Base-by-base conservation (phyloP, 2,888 invertebrate genomes). In the Branchellion lobata region DNA sequence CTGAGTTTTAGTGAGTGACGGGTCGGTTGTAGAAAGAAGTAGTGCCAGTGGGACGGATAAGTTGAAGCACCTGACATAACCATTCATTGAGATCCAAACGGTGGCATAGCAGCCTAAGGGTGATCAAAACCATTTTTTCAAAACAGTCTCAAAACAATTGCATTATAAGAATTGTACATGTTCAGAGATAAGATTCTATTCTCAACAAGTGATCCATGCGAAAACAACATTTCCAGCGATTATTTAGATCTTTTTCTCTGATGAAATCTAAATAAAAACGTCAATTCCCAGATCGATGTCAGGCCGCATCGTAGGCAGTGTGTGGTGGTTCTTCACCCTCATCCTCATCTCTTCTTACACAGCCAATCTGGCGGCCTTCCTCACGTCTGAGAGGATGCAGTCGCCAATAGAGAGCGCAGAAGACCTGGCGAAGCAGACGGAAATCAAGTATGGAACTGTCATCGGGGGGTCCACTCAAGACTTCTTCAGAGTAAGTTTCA, bases 251-350 rank as follows among this genome's bases (percentile, higher is more conserved):
- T n/a, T n/a, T n/a, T n/a, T n/a, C n/a, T n/a, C n/a, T n/a, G n/a
- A n/a, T n/a, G n/a, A n/a, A n/a, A n/a, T n/a, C n/a, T n/a, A n/a
- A n/a, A n/a, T n/a, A n/a, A n/a, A n/a, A n/a, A n/a, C n/a, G n/a
- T n/a, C n/a, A n/a, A n/a, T n/a, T 47, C n/a, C 33, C 34, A 91
- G 93, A 86, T 93, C 93, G 2, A 90, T 94, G 83, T 94, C 95
- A 0, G 95, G 95, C 3, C 91, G 98, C 81, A 96, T 98, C 84
- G 98, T 97, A 1, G 96, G 96, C 65, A 94, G 95, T 61, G 96
- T 97, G 0, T 98, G 98, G 98, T 99, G 98, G 96, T 98, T 98
- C 89, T 99, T 99, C 89, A 97, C 97, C 0, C 90, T 99, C 82
- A 98, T 98, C 85, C 91, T 98, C 79, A 95, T 97, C 82, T 97